phyloP scores from a whole-genome alignment of 2,113 vertebrate genomes.

The Eulacestoma nigropectus region DNA sequence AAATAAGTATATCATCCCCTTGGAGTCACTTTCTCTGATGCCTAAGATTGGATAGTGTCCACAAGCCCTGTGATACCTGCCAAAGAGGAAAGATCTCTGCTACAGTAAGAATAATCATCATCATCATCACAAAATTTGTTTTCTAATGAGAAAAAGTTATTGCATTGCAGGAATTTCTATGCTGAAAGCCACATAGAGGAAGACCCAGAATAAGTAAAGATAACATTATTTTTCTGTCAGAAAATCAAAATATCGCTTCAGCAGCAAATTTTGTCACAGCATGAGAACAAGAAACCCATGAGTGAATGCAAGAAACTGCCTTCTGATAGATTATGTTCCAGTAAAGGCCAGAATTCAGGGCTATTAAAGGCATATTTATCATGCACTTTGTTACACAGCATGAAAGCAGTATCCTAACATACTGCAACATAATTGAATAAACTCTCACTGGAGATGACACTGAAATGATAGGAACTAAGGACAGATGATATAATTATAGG shows the following conservation, averaged over 20 bases:
- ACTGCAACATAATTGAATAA: background rate
- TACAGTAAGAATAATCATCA: background rate
- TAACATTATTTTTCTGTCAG: background rate
- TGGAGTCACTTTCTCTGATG: background rate
- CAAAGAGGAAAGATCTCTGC: background rate
- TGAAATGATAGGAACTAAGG: background rate
- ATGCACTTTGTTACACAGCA: background rate
- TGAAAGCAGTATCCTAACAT: background rate
- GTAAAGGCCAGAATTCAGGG: background rate
- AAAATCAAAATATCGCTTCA: background rate
- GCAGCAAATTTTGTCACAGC: background rate
- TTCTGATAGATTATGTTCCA: background rate
- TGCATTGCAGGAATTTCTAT: background rate
- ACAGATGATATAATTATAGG: background rate
- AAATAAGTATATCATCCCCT: background rate
- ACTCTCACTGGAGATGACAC: background rate
- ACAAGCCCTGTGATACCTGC: background rate
- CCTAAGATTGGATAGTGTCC: background rate
- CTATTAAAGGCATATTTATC: background rate
- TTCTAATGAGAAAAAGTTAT: background rate
- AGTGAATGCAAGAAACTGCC: background rate
- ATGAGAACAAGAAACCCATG: background rate
- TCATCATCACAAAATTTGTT: background rate
- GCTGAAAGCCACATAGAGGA: background rate
- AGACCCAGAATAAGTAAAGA: background rate